These are phyloP conservation scores for Brachypalpus laphriformis DNA, from an alignment of 2,888 invertebrate genomes.

Conservation along the genomic window DNA sequence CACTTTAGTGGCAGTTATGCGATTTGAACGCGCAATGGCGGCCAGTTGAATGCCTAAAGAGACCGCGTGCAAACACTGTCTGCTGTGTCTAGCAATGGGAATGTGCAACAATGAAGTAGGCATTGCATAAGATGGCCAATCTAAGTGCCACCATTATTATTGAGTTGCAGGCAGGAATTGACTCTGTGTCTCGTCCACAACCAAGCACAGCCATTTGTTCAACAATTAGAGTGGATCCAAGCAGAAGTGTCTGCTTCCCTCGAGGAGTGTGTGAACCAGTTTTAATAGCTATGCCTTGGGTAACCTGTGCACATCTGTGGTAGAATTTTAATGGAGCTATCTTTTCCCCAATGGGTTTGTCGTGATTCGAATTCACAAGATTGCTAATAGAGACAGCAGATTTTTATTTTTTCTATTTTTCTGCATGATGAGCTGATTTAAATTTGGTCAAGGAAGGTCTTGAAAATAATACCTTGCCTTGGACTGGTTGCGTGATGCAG, in stretches of 20 bases:
- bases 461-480: background rate
- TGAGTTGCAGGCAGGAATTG: slow-evolving; percentile 52
- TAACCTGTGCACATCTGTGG: slow-evolving; percentile 34
- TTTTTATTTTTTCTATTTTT: background rate
- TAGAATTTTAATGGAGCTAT: slow-evolving; percentile 43
- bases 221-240: slow-evolving; percentile 61
- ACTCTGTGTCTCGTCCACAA: slow-evolving; percentile 1
- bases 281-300: slow-evolving; percentile 20
- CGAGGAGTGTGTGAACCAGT: slow-evolving; percentile 49
- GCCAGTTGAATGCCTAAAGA: slow-evolving; percentile 36
- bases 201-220: slow-evolving; percentile 11
- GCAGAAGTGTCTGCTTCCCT: background rate
- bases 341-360: background rate
- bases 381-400: background rate
- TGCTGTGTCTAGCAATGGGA: slow-evolving; percentile 33
- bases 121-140: slow-evolving; percentile 47
- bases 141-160: slow-evolving; percentile 54
- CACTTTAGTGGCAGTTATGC: background rate
- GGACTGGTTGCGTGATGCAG: background rate
- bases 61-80: slow-evolving; percentile 11
- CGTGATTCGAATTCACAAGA: slow-evolving; percentile 15
- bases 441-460: slow-evolving; percentile 2
- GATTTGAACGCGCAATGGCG: slow-evolving; percentile 9
- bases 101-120: slow-evolving; percentile 55
- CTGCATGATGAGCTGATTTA: background rate